phyloP scores from a whole-genome alignment of 2,113 vertebrate species.

The Nothobranchius furzeri region DNA sequence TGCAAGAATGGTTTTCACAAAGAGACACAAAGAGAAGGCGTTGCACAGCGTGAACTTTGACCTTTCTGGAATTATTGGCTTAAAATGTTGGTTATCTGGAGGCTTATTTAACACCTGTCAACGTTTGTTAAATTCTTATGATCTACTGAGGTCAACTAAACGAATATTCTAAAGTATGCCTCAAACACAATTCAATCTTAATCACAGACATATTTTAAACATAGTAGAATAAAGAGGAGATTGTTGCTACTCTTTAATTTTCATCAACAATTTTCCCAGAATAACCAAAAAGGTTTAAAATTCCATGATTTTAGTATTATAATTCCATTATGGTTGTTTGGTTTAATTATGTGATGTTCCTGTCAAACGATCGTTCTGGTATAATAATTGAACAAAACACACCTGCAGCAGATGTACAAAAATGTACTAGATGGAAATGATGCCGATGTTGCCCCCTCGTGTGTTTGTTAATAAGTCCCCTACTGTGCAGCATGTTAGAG shows the following conservation, averaged over 20 bases:
- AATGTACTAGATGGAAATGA: neutral
- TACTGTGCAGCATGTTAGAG: slow-evolving; percentile 8
- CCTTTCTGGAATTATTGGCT: slow-evolving; percentile 33
- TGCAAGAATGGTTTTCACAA: neutral
- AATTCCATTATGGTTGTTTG: neutral
- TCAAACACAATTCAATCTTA: neutral
- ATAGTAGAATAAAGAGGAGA: too few species aligned
- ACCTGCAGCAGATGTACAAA: neutral
- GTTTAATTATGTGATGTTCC: neutral
- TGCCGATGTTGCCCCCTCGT: neutral
- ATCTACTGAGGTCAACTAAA: neutral
- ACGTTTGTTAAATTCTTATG: slow-evolving; percentile 12
- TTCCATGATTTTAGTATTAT: neutral
- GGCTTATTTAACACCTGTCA: slow-evolving; percentile 18
- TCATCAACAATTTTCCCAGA: too few species aligned
- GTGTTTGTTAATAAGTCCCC: slow-evolving; percentile 12
- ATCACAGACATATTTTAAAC: neutral
- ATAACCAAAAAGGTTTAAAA: neutral
- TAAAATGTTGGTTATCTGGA: slow-evolving; percentile 1
- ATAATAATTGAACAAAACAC: slow-evolving; percentile 8
- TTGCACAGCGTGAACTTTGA: slow-evolving; percentile 13
- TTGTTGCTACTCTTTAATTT: too few species aligned
- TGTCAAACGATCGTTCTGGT: neutral
- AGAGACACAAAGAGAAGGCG: neutral
- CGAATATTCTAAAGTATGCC: neutral